Evolutionary conservation across 2,888 invertebrate genomes (phyloP).

Genomic region (Tromatobia lineatoria): DNA sequence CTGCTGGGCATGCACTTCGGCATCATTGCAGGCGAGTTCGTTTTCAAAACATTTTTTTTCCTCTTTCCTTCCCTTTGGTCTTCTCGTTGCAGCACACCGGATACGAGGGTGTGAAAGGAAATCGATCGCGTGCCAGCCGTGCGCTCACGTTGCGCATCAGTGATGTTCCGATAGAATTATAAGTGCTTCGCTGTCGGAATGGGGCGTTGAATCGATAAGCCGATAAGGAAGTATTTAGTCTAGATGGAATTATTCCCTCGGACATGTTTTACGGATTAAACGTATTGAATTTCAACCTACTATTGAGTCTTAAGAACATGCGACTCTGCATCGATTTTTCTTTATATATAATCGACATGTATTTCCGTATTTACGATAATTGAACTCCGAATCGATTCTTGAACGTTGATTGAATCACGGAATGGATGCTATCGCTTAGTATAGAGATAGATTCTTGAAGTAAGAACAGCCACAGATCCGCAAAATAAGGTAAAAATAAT

Average conservation of each 20-base stretch:
- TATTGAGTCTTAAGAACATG: conserved; percentile 15
- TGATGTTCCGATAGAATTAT: conserved; percentile 44
- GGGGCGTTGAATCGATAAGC: conserved; percentile 39
- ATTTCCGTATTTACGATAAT: no score
- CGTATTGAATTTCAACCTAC: neutral
- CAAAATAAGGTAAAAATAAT: no score
- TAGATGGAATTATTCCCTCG: conserved; percentile 26
- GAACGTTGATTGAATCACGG: no score
- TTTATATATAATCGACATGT: no score
- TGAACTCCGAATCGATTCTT: no score
- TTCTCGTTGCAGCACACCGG: conserved; percentile 21
- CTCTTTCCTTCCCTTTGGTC: neutral
- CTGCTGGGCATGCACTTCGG: conserved; percentile 19
- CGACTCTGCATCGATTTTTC: no score
- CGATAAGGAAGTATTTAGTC: conserved; percentile 33
- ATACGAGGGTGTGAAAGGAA: conserved; percentile 45
- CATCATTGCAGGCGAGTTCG: neutral
- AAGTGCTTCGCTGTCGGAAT: conserved; percentile 3
- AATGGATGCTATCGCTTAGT: no score
- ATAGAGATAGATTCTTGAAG: no score
- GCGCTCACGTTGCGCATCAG: conserved; percentile 25
- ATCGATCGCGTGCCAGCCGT: conserved; percentile 37
- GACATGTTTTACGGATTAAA: conserved; percentile 11
- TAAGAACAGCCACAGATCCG: no score
- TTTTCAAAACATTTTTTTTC: conserved; percentile 12